Evolutionary conservation across 2,797 vertebrate genomes (phyloP), one percentile per base, ranked within the genome.

Genomic region (Okamejei kenojei): DNA sequence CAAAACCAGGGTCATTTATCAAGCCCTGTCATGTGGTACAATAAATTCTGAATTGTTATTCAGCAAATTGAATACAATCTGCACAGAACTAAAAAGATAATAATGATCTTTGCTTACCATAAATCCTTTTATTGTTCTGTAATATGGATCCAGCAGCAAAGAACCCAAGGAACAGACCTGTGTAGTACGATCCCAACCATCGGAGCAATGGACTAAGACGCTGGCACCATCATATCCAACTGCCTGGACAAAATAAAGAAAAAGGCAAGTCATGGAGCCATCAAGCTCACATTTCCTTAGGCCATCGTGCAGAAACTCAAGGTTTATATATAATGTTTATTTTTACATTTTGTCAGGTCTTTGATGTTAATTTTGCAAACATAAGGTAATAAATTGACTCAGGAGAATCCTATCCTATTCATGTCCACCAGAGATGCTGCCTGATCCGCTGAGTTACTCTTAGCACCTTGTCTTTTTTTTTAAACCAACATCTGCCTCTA

Each of bases 151-250:
- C 95, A 99, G 96, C n/a, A 99, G 95, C 92, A 99, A 96, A 19
- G 97, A 95, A 38, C 98, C 99, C 93, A 99, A 96, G 0, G 99
- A 97, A 94, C 98, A 99, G 79, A 99, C 99, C 94, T 99, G 98
- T 23, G 99, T 98, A 0, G 99, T 99, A 94, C 99, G 96, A 94
- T 99, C 99, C 98, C 99, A 99, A 54, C 99, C 99, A 1, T 99
- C 99, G 15, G 98, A 99, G 94, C 99, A 99, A 94, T 99, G 99
- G 21, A 99, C 98, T 84, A 99, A 95, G 4, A 99, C 98, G 58
- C 98, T 99, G 10, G 97, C 97, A 15, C 97, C 97, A 95, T 99
- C 99, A 94, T 97, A 95, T 0, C 97, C 97, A 95, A 99, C 97
- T 1, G 99, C 98, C 99, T 99, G 95, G 45, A 94, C 94, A 93